Base-by-base conservation (phyloP, 2,797 vertebrate species). In the Enteromius trimaculatus region DNA sequence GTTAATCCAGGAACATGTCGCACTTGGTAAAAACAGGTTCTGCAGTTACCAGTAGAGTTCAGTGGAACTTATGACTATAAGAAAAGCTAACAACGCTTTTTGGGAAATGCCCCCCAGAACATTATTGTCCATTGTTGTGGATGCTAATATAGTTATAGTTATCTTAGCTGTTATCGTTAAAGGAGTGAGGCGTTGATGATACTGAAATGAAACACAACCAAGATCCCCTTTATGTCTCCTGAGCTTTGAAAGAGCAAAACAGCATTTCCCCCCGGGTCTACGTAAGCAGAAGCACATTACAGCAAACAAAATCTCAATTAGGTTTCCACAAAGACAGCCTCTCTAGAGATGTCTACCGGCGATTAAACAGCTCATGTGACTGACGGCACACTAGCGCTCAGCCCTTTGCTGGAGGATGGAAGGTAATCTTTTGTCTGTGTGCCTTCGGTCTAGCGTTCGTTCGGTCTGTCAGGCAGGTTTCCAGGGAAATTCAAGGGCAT, bases 401-500 rank as follows among this genome's bases (percentile, higher is more conserved):
- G 7, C 31, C 47, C 88, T 84, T 87, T 82, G 34, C 26, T 64
- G 86, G 78, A 91, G 86, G 86, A 86, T 76, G 85, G 83, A 88
- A 88, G 92, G 87, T 92, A 89, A 91, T 93, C 90, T 92, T 92
- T 92, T 92, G 91, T 93, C 89, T 90, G 86, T 90, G 88, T 81
- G 77, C 74, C 84, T 88, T 88, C 87, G 74, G 90, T 89, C 88
- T 90, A 86, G 78, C 21, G 26, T 84, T 79, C 49, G 90, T 84
- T 79, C 44, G 89, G 89, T 91, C 89, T 86, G 34, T 78, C 34
- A 87, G 92, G 90, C 91, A 90, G 80, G 69, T 88, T 90, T 92
- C 91, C 91, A 92, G 88, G 88, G 91, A 79, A 90, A 90, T 89
- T 93, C 91, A 92, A 93, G 92, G 91, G 89, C 90, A 89, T 92